phyloP scores from a whole-genome alignment of 2,113 vertebrate genomes.

The Uria lomvia region DNA sequence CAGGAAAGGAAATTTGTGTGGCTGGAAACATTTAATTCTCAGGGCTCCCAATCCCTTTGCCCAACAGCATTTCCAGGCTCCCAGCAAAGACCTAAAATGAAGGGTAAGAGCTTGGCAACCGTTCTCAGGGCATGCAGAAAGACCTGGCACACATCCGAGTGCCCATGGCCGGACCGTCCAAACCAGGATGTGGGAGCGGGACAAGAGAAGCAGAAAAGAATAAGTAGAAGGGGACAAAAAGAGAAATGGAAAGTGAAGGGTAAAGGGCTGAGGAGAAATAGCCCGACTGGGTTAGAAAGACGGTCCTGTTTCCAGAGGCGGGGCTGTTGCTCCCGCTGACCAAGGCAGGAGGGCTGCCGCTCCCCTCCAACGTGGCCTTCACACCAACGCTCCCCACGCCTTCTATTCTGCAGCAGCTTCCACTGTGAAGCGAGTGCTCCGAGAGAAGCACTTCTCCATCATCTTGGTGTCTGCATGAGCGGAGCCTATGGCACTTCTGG shows the following conservation, averaged over 20 bases:
- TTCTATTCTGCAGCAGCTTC: neutral
- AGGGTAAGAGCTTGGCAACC: neutral
- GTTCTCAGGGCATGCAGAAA: neutral
- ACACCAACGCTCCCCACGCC: accelerated
- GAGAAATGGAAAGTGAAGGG: neutral
- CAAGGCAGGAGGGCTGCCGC: neutral
- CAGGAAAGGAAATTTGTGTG: neutral
- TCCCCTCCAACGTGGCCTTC: neutral
- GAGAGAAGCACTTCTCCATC: neutral
- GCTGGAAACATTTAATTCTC: neutral
- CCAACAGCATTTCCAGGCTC: neutral
- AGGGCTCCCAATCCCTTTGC: neutral
- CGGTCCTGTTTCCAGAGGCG: neutral
- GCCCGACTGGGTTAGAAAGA: neutral
- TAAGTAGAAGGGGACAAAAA: neutral
- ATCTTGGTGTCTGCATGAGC: neutral
- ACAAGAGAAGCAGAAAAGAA: neutral
- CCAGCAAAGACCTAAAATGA: neutral
- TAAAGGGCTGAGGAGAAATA: neutral
- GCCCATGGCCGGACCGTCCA: neutral
- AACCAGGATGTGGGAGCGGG: neutral
- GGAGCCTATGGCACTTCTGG: neutral
- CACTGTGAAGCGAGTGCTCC: accelerated
- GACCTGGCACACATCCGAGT: neutral
- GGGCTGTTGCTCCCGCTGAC: neutral